These are phyloP conservation scores for Brachyalestes nurse DNA, from an alignment of 2,797 vertebrate species.

Conservation along the genomic window DNA sequence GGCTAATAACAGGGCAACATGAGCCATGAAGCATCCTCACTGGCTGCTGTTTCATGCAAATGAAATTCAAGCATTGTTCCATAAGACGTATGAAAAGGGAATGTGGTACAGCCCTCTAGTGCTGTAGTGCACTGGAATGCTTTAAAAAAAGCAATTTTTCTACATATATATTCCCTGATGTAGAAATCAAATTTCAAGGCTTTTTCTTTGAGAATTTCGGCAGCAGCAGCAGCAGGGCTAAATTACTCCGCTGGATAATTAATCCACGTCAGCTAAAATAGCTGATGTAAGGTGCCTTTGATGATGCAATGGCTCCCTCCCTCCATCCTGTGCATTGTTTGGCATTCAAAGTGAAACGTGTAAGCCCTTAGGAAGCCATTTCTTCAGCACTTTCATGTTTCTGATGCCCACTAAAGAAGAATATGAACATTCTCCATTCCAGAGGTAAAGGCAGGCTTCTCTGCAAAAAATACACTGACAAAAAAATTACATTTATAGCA, in stretches of 20 bases:
- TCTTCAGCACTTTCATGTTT: conserved; percentile 75
- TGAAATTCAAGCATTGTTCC: conserved; percentile 9
- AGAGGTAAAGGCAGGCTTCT: conserved; percentile 8
- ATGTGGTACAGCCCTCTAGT: conserved; percentile 14
- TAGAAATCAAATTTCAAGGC: conserved; percentile 48
- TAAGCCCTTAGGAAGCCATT: conserved; percentile 68
- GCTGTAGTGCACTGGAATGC: conserved; percentile 26
- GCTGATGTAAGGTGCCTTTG: conserved; percentile 74
- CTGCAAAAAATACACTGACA: neutral
- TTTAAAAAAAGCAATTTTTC: conserved; percentile 33
- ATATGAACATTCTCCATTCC: conserved; percentile 27
- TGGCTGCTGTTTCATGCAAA: conserved; percentile 2
- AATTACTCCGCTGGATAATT: conserved; percentile 78
- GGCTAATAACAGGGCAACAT: conserved; percentile 6
- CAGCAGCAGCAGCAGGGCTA: conserved; percentile 65
- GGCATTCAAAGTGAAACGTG: conserved; percentile 68
- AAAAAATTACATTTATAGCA: neutral
- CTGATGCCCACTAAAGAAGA: conserved; percentile 66
- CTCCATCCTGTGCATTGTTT: conserved; percentile 53
- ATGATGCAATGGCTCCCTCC: conserved; percentile 66
- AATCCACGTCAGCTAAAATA: conserved; percentile 77
- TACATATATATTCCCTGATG: conserved; percentile 38
- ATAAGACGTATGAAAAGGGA: conserved; percentile 13
- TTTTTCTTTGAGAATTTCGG: conserved; percentile 69
- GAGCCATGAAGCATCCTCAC: neutral